Base-by-base conservation (phyloP, 2,113 vertebrate species). In the Crypturellus undulatus region DNA sequence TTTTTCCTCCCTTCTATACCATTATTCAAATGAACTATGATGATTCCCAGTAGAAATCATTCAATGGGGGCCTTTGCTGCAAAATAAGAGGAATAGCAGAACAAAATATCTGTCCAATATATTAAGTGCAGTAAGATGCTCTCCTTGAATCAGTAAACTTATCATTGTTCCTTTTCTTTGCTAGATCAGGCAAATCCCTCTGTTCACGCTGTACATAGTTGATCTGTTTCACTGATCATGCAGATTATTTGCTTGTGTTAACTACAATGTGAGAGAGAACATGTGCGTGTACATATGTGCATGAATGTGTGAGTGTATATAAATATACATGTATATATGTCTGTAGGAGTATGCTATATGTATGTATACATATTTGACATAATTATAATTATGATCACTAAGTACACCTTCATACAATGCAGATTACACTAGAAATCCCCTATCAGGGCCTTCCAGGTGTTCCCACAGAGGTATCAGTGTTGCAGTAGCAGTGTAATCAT, bases 21-120 rank as follows among this genome's bases (percentile, higher is more conserved):
- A 26, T 91, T 91, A 92, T 68, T 91, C 86, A 85, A 78, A 94
- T 78, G 51, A 96, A 88, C 69, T 88, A 72, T 93, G 92, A 54
- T 62, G 83, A 51, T 90, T 92, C 20, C 36, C 83, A 73, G 40
- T 49, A 60, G 40, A 73, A 83, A 90, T 68, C 3, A 0, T 68
- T 68, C 3, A 0, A 71, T 85, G 47, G 38, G 11, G 82, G 10
- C 43, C n/a, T 83, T 80, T 60, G 25, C 25, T 84, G 51, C 42
- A 47, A 51, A 83, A 78, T 3, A 45, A 45, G 90, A 79, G 42
- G 84, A 10, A 59, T 19, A 12, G 54, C 70, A 45, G 38, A 77
- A 94, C 25, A 90, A 65, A 92, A 67, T 68, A 19, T 21, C 25
- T 80, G 6, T n/a, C 65, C 86, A 83, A 83, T 67, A 86, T 4